Percentiles rank a stretch among this genome's conserved stretches.
Conservation (phyloP, 2,797 vertebrate genomes). For the Sylvilagus floridanus region DNA sequence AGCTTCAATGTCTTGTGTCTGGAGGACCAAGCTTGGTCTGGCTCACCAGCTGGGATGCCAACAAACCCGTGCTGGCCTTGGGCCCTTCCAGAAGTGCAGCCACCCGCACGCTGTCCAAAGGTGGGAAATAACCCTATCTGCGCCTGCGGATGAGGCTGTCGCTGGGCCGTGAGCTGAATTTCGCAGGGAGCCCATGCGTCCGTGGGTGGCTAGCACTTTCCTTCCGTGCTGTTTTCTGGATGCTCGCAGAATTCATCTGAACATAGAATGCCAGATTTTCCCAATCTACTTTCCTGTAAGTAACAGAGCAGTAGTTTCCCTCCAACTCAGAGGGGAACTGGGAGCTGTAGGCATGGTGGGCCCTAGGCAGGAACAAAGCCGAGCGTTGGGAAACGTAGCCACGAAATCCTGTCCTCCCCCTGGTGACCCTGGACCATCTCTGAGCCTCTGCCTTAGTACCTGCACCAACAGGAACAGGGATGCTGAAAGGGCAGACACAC, state of each 20-base stretch:
- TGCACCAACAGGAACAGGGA: no score
- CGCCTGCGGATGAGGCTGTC: accelerated
- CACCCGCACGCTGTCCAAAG: accelerated
- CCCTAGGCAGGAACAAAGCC: background rate
- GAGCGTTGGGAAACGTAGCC: background rate
- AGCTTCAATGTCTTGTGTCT: no score
- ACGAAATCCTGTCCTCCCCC: accelerated
- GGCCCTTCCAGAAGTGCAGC: background rate
- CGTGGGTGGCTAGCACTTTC: background rate
- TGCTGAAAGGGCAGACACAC: accelerated
- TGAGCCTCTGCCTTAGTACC: no score
- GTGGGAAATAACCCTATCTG: no score
- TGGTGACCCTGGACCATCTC: accelerated
- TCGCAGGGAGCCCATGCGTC: accelerated
- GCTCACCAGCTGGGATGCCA: no score
- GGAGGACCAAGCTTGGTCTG: no score
- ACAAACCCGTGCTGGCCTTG: no score
- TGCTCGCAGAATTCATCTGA: background rate
- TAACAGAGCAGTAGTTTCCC: no score
- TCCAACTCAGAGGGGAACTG: accelerated
- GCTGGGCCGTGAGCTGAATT: accelerated
- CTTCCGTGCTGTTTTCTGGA: background rate
- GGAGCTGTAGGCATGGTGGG: no score
- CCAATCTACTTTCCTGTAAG: background rate
- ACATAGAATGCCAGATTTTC: background rate